These are phyloP conservation scores for Diprion similis DNA, from an alignment of 1,140 invertebrate species.

Conservation along the genomic window DNA sequence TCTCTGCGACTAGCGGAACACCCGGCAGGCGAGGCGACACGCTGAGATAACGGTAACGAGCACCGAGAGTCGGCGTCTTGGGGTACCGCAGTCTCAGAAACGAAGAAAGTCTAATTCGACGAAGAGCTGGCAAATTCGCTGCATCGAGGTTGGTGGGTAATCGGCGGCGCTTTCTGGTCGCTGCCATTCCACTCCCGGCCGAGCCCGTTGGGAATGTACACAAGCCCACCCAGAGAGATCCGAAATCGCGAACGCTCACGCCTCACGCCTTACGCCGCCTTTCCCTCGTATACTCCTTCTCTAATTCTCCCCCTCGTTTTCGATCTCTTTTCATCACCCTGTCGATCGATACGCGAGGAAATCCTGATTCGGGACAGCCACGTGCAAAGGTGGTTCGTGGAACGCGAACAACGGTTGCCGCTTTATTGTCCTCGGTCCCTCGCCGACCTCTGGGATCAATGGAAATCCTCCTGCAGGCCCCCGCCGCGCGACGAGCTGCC, in stretches of 20 bases:
- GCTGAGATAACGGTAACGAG: not conserved
- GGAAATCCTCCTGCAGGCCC: not conserved
- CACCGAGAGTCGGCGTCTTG: too few species aligned
- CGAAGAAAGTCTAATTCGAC: too few species aligned
- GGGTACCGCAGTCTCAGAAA: too few species aligned
- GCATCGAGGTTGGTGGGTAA: too few species aligned
- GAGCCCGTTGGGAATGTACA: not conserved
- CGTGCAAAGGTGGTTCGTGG: not conserved
- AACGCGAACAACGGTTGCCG: not conserved
- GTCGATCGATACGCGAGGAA: conserved; percentile 2
- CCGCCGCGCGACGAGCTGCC: not conserved
- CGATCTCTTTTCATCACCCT: conserved; percentile 25
- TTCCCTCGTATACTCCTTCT: conserved; percentile 21
- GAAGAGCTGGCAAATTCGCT: too few species aligned
- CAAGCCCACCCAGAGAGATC: not conserved
- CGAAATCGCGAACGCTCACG: not conserved
- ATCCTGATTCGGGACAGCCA: conserved; percentile 7
- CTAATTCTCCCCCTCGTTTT: not conserved
- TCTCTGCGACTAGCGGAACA: not conserved
- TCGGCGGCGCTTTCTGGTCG: not conserved
- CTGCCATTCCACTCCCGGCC: not conserved
- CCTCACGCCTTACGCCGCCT: conserved; percentile 8
- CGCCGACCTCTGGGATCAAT: conserved; percentile 9
- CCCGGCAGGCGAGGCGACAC: not conserved
- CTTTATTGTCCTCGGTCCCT: conserved; percentile 6